These are phyloP conservation scores for Fulica atra DNA, from an alignment of 2,113 vertebrate species.

Conservation along the genomic window DNA sequence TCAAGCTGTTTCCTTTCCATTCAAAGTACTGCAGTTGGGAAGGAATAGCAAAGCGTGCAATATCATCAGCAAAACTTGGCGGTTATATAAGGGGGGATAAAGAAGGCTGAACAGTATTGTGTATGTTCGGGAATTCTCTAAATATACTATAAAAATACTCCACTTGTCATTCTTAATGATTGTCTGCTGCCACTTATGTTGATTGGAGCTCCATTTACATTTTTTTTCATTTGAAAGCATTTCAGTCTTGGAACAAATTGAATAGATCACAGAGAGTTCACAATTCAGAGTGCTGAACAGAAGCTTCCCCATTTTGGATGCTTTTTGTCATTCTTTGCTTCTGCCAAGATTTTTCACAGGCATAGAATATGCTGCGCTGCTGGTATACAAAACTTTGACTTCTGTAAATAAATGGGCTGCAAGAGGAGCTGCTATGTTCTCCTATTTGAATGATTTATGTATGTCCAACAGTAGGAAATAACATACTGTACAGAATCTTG, in stretches of 20 bases:
- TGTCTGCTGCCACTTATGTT: conserved; percentile 39
- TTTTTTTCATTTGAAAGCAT: conserved; percentile 33
- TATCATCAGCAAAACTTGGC: conserved; percentile 10
- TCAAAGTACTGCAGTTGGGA: background rate
- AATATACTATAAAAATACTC: conserved; percentile 61
- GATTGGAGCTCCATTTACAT: conserved; percentile 39
- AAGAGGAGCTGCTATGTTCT: background rate
- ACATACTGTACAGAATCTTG: background rate
- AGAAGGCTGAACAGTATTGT: conserved; percentile 15
- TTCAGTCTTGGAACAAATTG: conserved; percentile 35
- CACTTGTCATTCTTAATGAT: conserved; percentile 63
- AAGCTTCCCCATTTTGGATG: background rate
- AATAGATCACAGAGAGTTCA: conserved; percentile 23
- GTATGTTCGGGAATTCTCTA: conserved; percentile 47
- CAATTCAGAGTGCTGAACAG: conserved; percentile 19
- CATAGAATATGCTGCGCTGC: background rate
- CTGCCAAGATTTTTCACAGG: conserved; percentile 6
- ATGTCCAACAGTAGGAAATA: background rate
- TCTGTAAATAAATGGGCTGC: background rate
- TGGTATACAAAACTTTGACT: conserved; percentile 6
- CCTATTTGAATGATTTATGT: conserved; percentile 6
- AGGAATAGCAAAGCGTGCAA: background rate
- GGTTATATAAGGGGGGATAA: background rate
- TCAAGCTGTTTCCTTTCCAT: background rate
- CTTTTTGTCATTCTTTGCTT: background rate